Evolutionary conservation across 2,113 vertebrate species (phyloP).

Genomic region (Empidonax traillii): DNA sequence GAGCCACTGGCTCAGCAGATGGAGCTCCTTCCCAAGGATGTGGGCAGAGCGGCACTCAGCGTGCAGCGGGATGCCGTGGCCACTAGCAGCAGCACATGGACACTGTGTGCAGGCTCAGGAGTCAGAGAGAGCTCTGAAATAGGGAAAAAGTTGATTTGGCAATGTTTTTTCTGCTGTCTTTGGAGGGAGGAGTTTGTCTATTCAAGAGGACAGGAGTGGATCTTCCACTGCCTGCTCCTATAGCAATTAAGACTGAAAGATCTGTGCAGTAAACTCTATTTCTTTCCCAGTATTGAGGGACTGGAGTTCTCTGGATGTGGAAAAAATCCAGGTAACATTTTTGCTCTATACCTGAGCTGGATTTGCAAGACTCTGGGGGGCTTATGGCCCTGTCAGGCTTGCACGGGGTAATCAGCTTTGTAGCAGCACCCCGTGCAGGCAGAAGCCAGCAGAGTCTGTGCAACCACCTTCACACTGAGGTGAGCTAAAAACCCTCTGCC

Average conservation of each 20-base stretch:
- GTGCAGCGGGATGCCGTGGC: neutral
- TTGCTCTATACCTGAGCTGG: neutral
- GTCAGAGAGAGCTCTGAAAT: neutral
- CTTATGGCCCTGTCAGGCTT: neutral
- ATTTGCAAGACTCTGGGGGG: neutral
- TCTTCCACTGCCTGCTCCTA: neutral
- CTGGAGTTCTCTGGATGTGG: neutral
- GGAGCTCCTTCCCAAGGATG: conserved; percentile 52
- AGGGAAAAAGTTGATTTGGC: neutral
- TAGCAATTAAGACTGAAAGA: neutral
- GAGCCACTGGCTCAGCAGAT: neutral
- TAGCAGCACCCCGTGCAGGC: neutral
- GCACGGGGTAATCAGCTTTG: neutral
- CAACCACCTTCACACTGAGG: accelerated
- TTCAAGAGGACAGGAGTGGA: neutral
- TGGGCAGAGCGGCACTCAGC: accelerated
- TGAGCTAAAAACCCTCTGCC: neutral
- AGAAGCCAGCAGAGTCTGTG: neutral
- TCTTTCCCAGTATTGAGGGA: neutral
- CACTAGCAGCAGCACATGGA: neutral
- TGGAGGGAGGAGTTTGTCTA: accelerated
- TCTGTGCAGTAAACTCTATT: neutral
- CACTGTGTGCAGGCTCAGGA: neutral
- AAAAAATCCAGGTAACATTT: neutral
- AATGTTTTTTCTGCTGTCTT: neutral